phyloP scores from a whole-genome alignment of 2,888 invertebrate species.

The Sepiola atlantica region DNA sequence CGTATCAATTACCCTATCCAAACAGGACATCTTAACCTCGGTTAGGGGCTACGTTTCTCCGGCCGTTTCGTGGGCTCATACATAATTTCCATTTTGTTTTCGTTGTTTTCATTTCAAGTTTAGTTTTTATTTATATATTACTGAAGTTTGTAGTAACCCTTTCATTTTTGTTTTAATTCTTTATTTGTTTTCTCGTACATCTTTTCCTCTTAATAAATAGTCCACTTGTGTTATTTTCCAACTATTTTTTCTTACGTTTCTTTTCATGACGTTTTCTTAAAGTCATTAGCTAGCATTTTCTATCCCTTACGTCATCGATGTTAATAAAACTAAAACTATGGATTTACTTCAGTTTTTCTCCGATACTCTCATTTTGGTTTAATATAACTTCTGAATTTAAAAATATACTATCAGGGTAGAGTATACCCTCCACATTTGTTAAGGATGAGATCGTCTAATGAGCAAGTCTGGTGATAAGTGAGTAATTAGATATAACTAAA shows the following conservation, averaged over 20 bases:
- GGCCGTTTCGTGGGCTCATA: background rate
- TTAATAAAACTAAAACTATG: no score
- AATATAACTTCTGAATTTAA: no score
- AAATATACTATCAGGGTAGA: no score
- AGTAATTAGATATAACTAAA: no score
- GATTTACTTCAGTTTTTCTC: no score
- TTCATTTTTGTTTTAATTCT: background rate
- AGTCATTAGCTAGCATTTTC: background rate
- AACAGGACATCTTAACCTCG: slow-evolving; percentile 4
- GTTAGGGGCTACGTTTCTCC: background rate
- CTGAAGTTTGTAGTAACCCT: no score
- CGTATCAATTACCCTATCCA: background rate
- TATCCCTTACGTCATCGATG: no score
- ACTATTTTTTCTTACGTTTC: background rate
- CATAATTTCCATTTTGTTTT: background rate
- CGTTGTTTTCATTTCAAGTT: background rate
- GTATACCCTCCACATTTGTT: no score
- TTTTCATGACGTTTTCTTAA: background rate
- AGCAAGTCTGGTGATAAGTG: no score
- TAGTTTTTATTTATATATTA: background rate
- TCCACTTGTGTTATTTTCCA: background rate
- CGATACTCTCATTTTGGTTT: no score
- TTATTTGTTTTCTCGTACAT: background rate
- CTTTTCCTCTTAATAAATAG: background rate
- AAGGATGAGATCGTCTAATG: no score